Evolutionary conservation across 2,888 invertebrate genomes (phyloP), one percentile per base, ranked within the genome.

Genomic region (Thera britannica): DNA sequence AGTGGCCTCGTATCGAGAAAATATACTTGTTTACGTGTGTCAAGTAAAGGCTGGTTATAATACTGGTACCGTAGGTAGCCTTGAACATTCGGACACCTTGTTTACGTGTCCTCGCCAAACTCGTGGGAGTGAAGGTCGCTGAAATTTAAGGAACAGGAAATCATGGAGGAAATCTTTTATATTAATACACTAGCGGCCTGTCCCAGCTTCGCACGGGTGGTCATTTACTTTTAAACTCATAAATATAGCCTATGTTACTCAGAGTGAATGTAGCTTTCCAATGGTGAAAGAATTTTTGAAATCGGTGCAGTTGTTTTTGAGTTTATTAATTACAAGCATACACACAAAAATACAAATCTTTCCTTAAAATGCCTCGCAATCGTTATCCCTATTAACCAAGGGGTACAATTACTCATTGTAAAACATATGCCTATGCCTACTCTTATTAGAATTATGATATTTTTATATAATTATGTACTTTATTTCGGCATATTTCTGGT

Each of bases 31-130:
- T 46, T 52, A 51, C 23, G 23, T 6, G 9, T 51, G 41, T 36
- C 57, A 35, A 34, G 41, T 36, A 51, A 35, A 34, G n/a, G 35
- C 35, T 68, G 51, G 48, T 58, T 54, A 61, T 23, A 67, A 64
- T 46, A 57, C 57, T 70, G 49, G 44, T 44, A 11, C 23, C 38
- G 52, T 11, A 23, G 23, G 55, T 55, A 68, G 72, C 82, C 83
- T 82, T 83, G 79, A 75, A 75, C 65, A 68, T 75, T 61, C 62
- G 74, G 74, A 71, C 67, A 71, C 77, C 73, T 78, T 79, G 77
- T 82, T 79, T 78, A 76, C 71, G 41, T 75, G 70, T 67, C 77
- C 75, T 75, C 71, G 72, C 75, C 72, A 58, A 65, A 12, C 38
- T 48, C n/a, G 48, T n/a, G 12, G 23, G 23, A 66, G 68, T 58